A percentile compares a stretch with the other conserved stretches of the same genome.
Conservation (phyloP, 1,140 invertebrate genomes). For the Amyelois transitella region DNA sequence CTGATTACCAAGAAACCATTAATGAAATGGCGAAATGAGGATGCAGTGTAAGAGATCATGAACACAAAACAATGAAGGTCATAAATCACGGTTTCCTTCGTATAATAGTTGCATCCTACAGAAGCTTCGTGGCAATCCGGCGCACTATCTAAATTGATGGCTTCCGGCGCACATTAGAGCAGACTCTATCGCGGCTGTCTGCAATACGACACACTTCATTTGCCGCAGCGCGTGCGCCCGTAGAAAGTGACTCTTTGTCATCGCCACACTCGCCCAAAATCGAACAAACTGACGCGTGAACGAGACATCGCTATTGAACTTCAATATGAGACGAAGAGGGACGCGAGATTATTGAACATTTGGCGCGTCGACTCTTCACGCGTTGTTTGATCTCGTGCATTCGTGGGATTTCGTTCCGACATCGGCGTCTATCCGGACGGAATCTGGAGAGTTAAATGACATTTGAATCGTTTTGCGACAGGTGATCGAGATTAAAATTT, state of each 20-base stretch:
- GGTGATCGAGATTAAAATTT: neutral
- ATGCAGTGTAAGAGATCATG: conserved; percentile 33
- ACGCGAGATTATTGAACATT: conserved; percentile 27
- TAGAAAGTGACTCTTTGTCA: conserved; percentile 64
- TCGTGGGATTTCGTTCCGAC: conserved; percentile 20
- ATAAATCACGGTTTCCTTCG: conserved; percentile 67
- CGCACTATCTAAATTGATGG: conserved; percentile 70
- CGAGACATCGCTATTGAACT: conserved; percentile 18
- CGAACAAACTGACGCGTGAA: conserved; percentile 35
- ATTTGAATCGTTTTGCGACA: neutral
- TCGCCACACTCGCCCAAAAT: conserved; percentile 51
- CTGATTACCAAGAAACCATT: conserved; percentile 7
- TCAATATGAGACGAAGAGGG: conserved; percentile 15
- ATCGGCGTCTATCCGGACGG: conserved; percentile 10
- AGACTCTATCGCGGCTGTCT: conserved; percentile 55
- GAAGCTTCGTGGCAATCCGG: conserved; percentile 61
- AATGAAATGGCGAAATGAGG: conserved; percentile 48
- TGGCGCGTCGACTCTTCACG: conserved; percentile 27
- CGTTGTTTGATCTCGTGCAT: conserved; percentile 26
- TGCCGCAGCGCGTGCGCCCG: conserved; percentile 54
- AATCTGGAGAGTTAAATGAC: conserved; percentile 6
- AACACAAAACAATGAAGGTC: conserved; percentile 64
- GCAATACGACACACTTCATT: conserved; percentile 66
- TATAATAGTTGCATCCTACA: conserved; percentile 64
- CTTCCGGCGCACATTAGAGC: conserved; percentile 66